These are phyloP conservation scores for Gari tellinella DNA, from an alignment of 2,888 invertebrate genomes.

Conservation along the genomic window DNA sequence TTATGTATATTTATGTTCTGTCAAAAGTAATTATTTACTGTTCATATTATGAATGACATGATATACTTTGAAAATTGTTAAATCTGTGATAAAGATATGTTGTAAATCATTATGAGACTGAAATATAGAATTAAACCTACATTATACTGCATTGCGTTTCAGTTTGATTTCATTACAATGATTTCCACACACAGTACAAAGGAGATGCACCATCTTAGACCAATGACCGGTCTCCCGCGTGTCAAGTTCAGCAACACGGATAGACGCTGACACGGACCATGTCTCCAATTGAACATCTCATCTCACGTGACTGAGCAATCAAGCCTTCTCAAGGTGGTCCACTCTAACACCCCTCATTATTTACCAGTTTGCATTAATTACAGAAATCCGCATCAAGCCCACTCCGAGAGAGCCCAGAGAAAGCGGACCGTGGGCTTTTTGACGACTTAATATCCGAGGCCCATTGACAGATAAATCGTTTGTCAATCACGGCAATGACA, in stretches of 20 bases:
- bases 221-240: too few species aligned
- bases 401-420: slow-evolving; percentile 5
- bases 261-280: slow-evolving; percentile 1
- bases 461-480: slow-evolving; percentile 41
- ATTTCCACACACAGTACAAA: too few species aligned
- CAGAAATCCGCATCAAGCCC: slow-evolving; percentile 27
- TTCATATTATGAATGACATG: too few species aligned
- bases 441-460: slow-evolving; percentile 21
- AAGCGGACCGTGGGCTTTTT: slow-evolving; percentile 9
- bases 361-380: slow-evolving; percentile 41
- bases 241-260: not conserved
- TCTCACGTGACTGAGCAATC: slow-evolving; percentile 33
- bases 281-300: slow-evolving; percentile 24
- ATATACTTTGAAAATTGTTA: too few species aligned
- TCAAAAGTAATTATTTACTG: too few species aligned
- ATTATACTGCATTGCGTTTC: too few species aligned
- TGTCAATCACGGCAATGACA: slow-evolving; percentile 12
- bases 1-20: too few species aligned
- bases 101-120: too few species aligned
- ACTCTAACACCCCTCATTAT: slow-evolving; percentile 23
- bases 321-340: slow-evolving; percentile 36
- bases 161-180: too few species aligned
- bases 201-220: too few species aligned
- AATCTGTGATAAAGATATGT: too few species aligned
- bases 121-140: too few species aligned